A percentile compares a stretch with the other conserved stretches of the same genome.
Evolutionary conservation across 2,113 vertebrate genomes (phyloP).

Genomic region (Seriola dumerili): DNA sequence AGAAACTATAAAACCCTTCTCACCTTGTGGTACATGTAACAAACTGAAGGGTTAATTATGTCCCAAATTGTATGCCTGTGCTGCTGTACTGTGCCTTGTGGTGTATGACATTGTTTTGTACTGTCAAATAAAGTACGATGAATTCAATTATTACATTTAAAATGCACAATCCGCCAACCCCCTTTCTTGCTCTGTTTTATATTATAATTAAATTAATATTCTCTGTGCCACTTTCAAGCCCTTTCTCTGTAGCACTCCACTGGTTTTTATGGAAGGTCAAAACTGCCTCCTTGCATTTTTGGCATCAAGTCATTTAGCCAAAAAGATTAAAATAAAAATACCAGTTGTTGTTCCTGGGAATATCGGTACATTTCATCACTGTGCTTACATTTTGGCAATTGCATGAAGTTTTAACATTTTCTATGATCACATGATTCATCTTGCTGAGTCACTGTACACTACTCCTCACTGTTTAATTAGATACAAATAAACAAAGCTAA

Average conservation of each 20-base stretch:
- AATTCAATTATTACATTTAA: constrained; percentile 49
- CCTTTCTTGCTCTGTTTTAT: neutral
- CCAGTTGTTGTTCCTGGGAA: neutral
- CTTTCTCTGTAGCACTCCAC: neutral
- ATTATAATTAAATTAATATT: neutral
- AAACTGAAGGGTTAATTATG: constrained; percentile 53
- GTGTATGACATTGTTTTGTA: constrained; percentile 76
- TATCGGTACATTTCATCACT: neutral
- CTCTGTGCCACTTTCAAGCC: neutral
- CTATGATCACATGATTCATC: neutral
- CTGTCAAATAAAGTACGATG: constrained; percentile 72
- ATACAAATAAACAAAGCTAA: neutral
- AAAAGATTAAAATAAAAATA: neutral
- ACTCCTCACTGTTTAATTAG: neutral
- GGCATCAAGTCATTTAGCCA: neutral
- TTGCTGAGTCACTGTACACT: neutral
- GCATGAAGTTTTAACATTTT: neutral
- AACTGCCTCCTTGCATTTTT: neutral
- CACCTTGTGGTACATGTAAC: constrained; percentile 62
- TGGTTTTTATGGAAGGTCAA: neutral
- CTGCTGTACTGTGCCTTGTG: constrained; percentile 75
- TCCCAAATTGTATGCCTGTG: constrained; percentile 70
- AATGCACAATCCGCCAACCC: neutral
- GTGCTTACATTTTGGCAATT: neutral
- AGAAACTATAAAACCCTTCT: constrained; percentile 29